Evolutionary conservation across 2,113 vertebrate genomes (phyloP).

Genomic region (Stercorarius parasiticus): DNA sequence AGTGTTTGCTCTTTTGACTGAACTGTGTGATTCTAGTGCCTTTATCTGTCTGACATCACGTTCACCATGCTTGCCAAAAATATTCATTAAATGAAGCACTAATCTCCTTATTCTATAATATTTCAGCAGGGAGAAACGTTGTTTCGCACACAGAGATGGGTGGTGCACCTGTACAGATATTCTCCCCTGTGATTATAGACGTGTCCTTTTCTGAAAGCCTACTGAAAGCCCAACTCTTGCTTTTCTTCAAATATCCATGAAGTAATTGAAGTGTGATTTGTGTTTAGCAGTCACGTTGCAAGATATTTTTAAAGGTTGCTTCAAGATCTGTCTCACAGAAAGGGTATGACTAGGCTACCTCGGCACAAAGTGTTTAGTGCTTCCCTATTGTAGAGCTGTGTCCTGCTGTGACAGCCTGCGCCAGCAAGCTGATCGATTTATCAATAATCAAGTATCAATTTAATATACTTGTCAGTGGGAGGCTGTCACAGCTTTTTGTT

Average conservation of each 20-base stretch:
- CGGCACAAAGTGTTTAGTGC: not conserved
- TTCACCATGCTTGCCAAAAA: conserved; percentile 70
- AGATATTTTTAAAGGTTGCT: not conserved
- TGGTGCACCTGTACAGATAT: not conserved
- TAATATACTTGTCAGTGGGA: not conserved
- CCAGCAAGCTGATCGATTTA: not conserved
- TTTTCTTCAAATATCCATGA: not conserved
- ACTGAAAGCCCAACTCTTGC: not conserved
- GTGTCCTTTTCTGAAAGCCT: not conserved
- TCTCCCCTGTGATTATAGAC: not conserved
- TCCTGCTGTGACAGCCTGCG: not conserved
- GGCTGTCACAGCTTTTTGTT: not conserved
- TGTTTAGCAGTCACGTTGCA: not conserved
- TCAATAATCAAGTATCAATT: not conserved
- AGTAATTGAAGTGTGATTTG: not conserved
- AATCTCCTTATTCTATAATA: not conserved
- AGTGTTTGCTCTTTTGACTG: conserved; percentile 72
- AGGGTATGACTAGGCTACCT: not conserved
- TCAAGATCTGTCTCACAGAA: not conserved
- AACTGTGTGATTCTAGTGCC: conserved; percentile 64
- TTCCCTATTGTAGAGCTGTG: not conserved
- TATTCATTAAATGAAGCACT: conserved; percentile 30
- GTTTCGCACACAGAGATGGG: not conserved
- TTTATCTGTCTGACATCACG: conserved; percentile 70
- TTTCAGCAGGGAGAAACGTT: not conserved